Conservation (phyloP, 2,888 invertebrate genomes). For the Andrena haemorrhoa region DNA sequence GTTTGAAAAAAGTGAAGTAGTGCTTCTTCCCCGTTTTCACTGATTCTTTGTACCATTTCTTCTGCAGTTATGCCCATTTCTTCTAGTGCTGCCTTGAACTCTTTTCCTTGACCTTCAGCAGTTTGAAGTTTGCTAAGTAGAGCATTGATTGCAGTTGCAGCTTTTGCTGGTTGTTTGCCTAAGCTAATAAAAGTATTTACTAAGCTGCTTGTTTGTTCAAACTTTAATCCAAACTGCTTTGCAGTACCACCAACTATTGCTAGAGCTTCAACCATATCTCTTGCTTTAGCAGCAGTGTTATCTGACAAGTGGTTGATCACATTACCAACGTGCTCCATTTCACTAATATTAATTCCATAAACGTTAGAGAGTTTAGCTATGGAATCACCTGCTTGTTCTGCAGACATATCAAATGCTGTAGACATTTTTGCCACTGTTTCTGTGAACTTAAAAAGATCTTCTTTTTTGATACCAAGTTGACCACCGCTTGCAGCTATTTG, state of each 20-base stretch:
- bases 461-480: slow-evolving; percentile 31
- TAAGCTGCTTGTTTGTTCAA: neutral
- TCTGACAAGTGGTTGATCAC: slow-evolving; percentile 26
- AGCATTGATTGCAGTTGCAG: neutral
- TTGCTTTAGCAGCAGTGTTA: slow-evolving; percentile 45
- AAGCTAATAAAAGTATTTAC: neutral
- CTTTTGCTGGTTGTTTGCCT: neutral
- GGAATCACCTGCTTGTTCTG: slow-evolving; percentile 38
- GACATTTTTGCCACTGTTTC: neutral
- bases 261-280: slow-evolving; percentile 33
- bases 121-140: neutral
- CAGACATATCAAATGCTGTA: slow-evolving; percentile 42
- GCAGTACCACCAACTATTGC: slow-evolving; percentile 30
- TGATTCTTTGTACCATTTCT: neutral
- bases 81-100: neutral
- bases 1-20: neutral
- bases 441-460: neutral
- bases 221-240: neutral
- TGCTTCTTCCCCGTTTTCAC: neutral
- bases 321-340: neutral
- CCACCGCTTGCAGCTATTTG: slow-evolving; percentile 49
- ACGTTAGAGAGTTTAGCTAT: slow-evolving; percentile 20
- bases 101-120: neutral
- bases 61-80: neutral
- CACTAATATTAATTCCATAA: neutral